A percentile compares a stretch with the other conserved stretches of the same genome.
These are phyloP conservation scores for Pedicia rivosa DNA, from an alignment of 2,888 invertebrate genomes.

Conservation along the genomic window DNA sequence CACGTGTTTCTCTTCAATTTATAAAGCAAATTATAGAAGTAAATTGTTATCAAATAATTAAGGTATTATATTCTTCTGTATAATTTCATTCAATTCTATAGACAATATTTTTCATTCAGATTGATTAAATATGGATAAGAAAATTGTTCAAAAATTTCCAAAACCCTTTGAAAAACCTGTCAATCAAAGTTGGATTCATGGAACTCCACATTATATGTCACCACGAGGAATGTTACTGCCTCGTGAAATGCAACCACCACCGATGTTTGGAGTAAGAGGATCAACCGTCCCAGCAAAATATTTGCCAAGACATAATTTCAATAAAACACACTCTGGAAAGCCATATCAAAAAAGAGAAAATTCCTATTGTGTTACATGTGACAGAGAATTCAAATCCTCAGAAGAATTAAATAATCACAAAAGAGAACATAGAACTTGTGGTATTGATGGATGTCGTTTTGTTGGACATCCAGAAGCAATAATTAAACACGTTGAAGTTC, in stretches of 20 bases:
- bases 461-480: conserved; percentile 64
- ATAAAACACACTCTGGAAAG: background rate
- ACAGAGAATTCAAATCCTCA: conserved; percentile 47
- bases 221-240: conserved; percentile 27
- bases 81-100: background rate
- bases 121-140: too few species aligned
- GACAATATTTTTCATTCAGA: too few species aligned
- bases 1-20: too few species aligned
- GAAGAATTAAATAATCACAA: conserved; percentile 48
- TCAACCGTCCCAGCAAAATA: conserved; percentile 24
- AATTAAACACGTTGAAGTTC: conserved; percentile 63
- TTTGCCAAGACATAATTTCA: conserved; percentile 10
- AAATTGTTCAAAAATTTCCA: too few species aligned
- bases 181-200: background rate
- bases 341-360: background rate
- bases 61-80: background rate
- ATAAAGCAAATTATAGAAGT: too few species aligned
- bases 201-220: conserved; percentile 19
- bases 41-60: too few species aligned
- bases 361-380: conserved; percentile 66
- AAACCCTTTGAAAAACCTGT: background rate
- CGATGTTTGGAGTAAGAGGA: conserved; percentile 29
- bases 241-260: conserved; percentile 25
- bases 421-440: conserved; percentile 61
- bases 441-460: conserved; percentile 65